phyloP scores from a whole-genome alignment of 2,113 vertebrate species.

The Hylia prasina region DNA sequence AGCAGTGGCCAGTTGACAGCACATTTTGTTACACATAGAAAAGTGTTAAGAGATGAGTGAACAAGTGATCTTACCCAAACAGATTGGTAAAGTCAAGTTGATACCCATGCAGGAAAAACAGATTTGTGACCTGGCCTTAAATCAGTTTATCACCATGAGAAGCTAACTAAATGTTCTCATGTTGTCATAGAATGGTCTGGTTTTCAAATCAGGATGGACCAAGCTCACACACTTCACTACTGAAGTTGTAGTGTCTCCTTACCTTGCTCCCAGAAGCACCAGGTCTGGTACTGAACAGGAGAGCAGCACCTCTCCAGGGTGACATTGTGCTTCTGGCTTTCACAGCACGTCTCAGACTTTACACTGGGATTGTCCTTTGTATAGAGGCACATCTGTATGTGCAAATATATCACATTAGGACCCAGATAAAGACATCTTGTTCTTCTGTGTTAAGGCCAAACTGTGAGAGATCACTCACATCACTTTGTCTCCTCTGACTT shows the following conservation, averaged over 20 bases:
- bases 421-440: neutral
- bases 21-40: neutral
- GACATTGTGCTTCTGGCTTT: rapidly evolving
- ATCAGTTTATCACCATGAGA: neutral
- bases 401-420: neutral
- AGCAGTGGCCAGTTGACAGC: neutral
- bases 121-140: neutral
- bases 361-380: neutral
- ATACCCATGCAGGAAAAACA: neutral
- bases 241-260: neutral
- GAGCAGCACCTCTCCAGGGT: neutral
- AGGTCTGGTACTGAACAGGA: neutral
- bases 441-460: neutral
- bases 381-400: neutral
- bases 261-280: neutral
- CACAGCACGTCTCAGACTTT: neutral
- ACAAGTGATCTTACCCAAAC: neutral
- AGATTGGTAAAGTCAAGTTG: neutral
- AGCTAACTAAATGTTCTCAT: neutral
- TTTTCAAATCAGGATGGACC: neutral
- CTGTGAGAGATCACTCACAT: neutral
- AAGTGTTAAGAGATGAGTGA: neutral
- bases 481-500: neutral
- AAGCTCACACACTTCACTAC: neutral
- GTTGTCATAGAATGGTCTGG: neutral